Percentiles rank a stretch among this genome's conserved stretches.
phyloP scores from a whole-genome alignment of 2,113 vertebrate species.

The Siniperca knerii region DNA sequence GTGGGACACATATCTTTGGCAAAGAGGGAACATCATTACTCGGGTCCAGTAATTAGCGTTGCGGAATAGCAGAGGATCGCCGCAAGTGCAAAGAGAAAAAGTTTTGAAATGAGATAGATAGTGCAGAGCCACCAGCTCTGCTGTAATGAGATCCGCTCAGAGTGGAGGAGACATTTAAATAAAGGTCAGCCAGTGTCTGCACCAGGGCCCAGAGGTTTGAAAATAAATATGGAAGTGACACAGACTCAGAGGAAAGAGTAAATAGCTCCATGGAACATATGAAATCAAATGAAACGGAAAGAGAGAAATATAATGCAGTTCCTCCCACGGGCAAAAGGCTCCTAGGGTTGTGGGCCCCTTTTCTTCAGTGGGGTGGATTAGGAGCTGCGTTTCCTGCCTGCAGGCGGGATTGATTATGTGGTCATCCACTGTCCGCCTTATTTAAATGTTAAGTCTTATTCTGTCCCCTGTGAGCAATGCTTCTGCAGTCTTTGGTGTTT shows the following conservation, averaged over 20 bases:
- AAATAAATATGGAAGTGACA: slow-evolving; percentile 85
- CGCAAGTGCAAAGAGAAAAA: slow-evolving; percentile 74
- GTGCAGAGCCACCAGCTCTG: slow-evolving; percentile 77
- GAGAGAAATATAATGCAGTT: slow-evolving; percentile 72
- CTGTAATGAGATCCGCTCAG: slow-evolving; percentile 85
- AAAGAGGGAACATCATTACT: slow-evolving; percentile 77
- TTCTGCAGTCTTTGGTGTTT: slow-evolving; percentile 44
- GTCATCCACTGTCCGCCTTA: slow-evolving; percentile 59
- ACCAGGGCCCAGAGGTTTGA: slow-evolving; percentile 81
- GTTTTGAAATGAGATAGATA: slow-evolving; percentile 78
- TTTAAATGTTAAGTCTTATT: slow-evolving; percentile 74
- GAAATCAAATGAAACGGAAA: slow-evolving; percentile 81
- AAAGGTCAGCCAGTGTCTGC: slow-evolving; percentile 85
- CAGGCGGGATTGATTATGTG: slow-evolving; percentile 69
- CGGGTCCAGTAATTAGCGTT: slow-evolving; percentile 75
- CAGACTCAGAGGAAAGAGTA: slow-evolving; percentile 79
- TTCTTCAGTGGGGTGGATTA: slow-evolving; percentile 57
- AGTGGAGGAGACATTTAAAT: slow-evolving; percentile 86
- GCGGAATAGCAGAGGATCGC: slow-evolving; percentile 68
- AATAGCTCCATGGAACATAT: slow-evolving; percentile 81
- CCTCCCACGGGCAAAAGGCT: slow-evolving; percentile 65
- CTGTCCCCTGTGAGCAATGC: slow-evolving; percentile 46
- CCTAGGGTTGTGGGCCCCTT: slow-evolving; percentile 49
- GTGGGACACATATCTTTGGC: slow-evolving; percentile 65
- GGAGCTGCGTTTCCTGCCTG: slow-evolving; percentile 45